Evolutionary conservation across 2,113 vertebrate genomes (phyloP), one percentile per base, ranked within the genome.

Genomic region (Hirundichthys speculiger): DNA sequence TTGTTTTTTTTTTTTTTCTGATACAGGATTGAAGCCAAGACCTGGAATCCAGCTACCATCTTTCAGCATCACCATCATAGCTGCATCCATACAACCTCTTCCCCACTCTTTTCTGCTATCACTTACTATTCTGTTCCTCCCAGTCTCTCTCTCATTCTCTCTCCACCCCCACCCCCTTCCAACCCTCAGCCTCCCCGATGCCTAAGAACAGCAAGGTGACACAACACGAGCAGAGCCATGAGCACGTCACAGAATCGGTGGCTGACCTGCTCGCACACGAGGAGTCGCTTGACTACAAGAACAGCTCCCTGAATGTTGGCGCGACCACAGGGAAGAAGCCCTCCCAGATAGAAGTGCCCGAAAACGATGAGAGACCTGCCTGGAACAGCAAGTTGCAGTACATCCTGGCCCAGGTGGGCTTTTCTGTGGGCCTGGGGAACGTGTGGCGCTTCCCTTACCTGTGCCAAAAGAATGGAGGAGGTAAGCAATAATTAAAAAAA

Each of bases 371-470:
- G 15, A 90, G 98, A 2, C 98, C 98, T 0, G 96, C 96, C 0
- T 99, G 98, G 98, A 99, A 98, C 91, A 99, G 92, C 93, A 99
- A 99, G 60, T 89, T 99, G 75, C 94, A 99, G 91, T 99, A 99
- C 90, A 99, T 99, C 88, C 89, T 99, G 83, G 97, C 98, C 0
- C 98, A 99, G 88, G 96, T 99, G 5, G 98, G 98, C 87, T 99
- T 98, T 90, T 99, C 96, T 0, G 97, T 99, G 79, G 98, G 98
- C 34, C 92, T 99, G 22, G 98, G 98, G 27, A 99, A 99, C 0
- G 97, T 99, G 79, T 99, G 98, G 98, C 94, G 97, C 58, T 99
- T 99, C 89, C 98, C 97, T 14, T 99, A 99, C 88, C 90, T 99
- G 75, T 99, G 98, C 89, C 98, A 99, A 89, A 99, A 99, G 91